Conservation (phyloP, 2,888 invertebrate species). For the Melinaea marsaeus region DNA sequence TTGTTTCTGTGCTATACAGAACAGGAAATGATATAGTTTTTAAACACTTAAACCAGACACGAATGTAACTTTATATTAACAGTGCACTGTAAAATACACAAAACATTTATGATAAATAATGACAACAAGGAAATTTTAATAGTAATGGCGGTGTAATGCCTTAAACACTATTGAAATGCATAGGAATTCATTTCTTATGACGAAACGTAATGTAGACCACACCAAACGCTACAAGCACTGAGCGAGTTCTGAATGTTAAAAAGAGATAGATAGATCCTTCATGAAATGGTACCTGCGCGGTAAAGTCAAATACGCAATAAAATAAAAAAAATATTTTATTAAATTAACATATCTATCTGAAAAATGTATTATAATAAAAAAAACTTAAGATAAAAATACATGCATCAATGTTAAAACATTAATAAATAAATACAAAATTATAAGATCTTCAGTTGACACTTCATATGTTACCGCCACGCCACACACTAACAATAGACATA, state of each 20-base stretch:
- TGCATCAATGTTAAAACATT: background rate
- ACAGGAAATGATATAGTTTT: slow-evolving; percentile 73
- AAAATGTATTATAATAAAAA: background rate
- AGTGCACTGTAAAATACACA: slow-evolving; percentile 26
- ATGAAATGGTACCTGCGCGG: slow-evolving; percentile 70
- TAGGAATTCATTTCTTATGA: slow-evolving; percentile 63
- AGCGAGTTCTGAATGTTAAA: slow-evolving; percentile 53
- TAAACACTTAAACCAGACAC: slow-evolving; percentile 47
- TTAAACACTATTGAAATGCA: slow-evolving; percentile 63
- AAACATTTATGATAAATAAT: slow-evolving; percentile 35
- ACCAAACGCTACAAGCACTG: slow-evolving; percentile 46
- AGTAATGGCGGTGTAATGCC: slow-evolving; percentile 72
- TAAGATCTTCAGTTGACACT: slow-evolving; percentile 29
- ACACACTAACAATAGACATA: slow-evolving; percentile 34
- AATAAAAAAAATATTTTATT: slow-evolving; percentile 17
- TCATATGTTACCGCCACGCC: slow-evolving; percentile 44
- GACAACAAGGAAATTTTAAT: slow-evolving; percentile 52
- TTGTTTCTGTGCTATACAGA: slow-evolving; percentile 67
- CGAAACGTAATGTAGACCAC: slow-evolving; percentile 60
- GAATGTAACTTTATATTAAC: slow-evolving; percentile 31
- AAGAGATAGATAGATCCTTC: slow-evolving; percentile 56
- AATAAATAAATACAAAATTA: slow-evolving; percentile 20
- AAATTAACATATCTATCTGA: slow-evolving; percentile 1
- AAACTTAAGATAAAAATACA: background rate
- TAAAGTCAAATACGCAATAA: slow-evolving; percentile 64